Percentiles rank a stretch among this genome's conserved stretches.
These are phyloP conservation scores for Crax fasciolata DNA, from an alignment of 2,797 vertebrate species.

Conservation along the genomic window DNA sequence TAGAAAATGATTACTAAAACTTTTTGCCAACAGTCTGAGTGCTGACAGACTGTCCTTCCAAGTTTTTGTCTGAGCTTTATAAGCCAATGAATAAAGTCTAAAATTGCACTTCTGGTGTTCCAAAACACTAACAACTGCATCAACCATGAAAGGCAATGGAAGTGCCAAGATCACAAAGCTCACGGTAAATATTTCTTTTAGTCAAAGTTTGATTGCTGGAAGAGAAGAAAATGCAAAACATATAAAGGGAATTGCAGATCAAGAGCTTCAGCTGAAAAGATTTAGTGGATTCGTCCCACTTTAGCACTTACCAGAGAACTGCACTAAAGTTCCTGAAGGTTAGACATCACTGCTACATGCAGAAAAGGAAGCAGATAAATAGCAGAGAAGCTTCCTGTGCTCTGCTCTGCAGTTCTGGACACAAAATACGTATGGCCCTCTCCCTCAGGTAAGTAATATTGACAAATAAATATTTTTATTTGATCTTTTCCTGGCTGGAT, in stretches of 20 bases:
- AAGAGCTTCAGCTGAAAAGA: conserved; percentile 14
- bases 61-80: conserved; percentile 42
- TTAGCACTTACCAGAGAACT: conserved; percentile 2
- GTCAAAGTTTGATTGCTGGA: not conserved
- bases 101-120: conserved; percentile 49
- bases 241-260: conserved; percentile 6
- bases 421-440: not conserved
- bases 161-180: conserved; percentile 28
- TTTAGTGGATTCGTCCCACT: not conserved
- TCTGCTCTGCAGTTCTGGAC: not conserved
- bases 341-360: not conserved
- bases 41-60: conserved; percentile 59
- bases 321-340: not conserved
- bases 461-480: not conserved
- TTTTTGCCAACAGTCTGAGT: conserved; percentile 61
- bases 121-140: conserved; percentile 50
- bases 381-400: not conserved
- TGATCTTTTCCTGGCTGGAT: not conserved
- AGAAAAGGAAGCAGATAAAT: not conserved
- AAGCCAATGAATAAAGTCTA: conserved; percentile 54
- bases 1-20: conserved; percentile 62
- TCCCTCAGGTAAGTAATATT: not conserved
- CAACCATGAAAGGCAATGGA: conserved; percentile 36
- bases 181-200: conserved; percentile 16
- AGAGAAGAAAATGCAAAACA: not conserved